phyloP scores from a whole-genome alignment of 2,888 invertebrate species.

The Junonia oenone region DNA sequence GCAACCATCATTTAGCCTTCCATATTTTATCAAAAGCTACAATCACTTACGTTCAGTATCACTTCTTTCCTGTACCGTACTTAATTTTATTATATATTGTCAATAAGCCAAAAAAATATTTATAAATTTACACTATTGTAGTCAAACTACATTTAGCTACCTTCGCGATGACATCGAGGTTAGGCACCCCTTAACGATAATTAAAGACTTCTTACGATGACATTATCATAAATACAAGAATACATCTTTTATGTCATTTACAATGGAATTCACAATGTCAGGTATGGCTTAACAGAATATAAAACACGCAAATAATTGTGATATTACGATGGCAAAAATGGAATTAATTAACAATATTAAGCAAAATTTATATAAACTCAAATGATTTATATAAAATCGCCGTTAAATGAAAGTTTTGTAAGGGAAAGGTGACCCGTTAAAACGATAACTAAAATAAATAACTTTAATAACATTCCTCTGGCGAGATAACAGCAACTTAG shows the following conservation, averaged over 20 bases:
- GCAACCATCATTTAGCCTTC: constrained; percentile 3
- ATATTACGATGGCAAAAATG: neutral
- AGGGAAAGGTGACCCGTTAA: constrained; percentile 31
- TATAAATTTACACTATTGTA: constrained; percentile 41
- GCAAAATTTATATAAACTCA: neutral
- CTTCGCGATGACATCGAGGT: constrained; percentile 29
- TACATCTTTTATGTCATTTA: neutral
- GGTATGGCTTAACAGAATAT: neutral
- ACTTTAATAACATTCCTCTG: constrained; percentile 43
- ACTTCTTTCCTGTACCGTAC: constrained; percentile 27
- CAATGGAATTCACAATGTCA: neutral
- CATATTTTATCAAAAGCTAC: constrained; percentile 37
- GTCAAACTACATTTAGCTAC: constrained; percentile 52
- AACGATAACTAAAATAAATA: constrained; percentile 53
- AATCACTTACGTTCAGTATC: constrained; percentile 26
- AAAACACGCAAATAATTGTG: neutral
- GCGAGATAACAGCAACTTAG: constrained; percentile 49
- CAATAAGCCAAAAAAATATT: constrained; percentile 30
- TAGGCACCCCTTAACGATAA: neutral
- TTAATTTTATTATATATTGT: constrained; percentile 22
- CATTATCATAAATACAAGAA: constrained; percentile 23
- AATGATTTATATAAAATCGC: neutral
- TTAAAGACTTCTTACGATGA: constrained; percentile 26
- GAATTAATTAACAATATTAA: neutral
- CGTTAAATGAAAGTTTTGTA: neutral